A percentile compares a stretch with the other conserved stretches of the same genome.
These are phyloP conservation scores for Narcine bancroftii DNA, from an alignment of 2,113 vertebrate species.

Conservation along the genomic window DNA sequence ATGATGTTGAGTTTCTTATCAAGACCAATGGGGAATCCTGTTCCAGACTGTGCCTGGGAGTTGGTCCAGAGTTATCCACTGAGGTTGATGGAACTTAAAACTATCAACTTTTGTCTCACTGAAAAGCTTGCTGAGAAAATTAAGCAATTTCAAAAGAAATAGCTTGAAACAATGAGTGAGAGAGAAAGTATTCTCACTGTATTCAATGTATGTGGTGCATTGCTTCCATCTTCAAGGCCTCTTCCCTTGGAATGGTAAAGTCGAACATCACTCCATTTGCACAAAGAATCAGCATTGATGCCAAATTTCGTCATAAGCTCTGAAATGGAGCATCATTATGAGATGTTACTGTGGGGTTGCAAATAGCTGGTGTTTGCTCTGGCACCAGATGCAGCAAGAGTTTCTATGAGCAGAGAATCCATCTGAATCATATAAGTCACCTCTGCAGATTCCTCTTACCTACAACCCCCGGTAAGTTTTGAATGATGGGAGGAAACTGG, in stretches of 20 bases:
- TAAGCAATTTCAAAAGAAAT: neutral
- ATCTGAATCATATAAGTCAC: neutral
- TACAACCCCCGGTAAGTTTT: too few relatives aligned
- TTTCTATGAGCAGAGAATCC: neutral
- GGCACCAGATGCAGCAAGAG: neutral
- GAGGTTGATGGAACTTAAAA: too few relatives aligned
- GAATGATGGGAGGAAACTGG: too few relatives aligned
- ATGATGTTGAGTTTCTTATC: too few relatives aligned
- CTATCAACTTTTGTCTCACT: too few relatives aligned
- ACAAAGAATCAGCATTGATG: neutral
- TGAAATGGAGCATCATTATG: neutral
- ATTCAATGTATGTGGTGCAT: neutral
- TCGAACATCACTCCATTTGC: neutral
- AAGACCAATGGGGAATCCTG: too few relatives aligned
- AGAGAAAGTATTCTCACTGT: neutral
- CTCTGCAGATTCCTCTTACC: neutral
- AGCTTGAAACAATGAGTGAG: neutral
- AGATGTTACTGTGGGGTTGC: neutral
- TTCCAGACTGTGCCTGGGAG: too few relatives aligned
- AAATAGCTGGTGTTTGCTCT: neutral
- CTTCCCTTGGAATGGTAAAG: neutral
- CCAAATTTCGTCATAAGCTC: conserved; percentile 5
- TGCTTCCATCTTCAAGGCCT: neutral
- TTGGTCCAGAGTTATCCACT: too few relatives aligned
- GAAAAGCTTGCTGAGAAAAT: neutral